Evolutionary conservation across 2,113 vertebrate genomes (phyloP).

Genomic region (Tenebrosternarchus preto): DNA sequence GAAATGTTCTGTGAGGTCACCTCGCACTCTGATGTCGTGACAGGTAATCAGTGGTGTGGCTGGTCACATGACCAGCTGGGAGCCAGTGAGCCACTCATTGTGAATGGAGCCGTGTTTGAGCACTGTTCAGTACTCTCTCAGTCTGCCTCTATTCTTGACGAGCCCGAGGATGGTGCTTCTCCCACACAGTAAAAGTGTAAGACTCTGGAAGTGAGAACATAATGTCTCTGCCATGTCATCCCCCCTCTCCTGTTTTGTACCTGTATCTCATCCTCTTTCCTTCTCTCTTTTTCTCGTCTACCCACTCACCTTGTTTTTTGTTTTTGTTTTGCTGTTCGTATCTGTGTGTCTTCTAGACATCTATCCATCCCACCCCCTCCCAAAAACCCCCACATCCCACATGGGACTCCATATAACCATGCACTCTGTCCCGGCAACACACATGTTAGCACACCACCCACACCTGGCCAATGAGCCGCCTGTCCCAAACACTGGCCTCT

Average conservation of each 20-base stretch:
- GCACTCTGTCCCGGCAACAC: constrained; percentile 44
- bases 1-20: not conserved
- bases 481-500: not conserved
- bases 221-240: constrained; percentile 9
- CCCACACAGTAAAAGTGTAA: not conserved
- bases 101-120: not conserved
- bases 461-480: constrained; percentile 68
- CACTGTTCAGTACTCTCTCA: not conserved
- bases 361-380: too few relatives aligned
- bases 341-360: constrained; percentile 11
- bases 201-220: constrained; percentile 12
- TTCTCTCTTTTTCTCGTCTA: not conserved
- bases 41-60: not conserved
- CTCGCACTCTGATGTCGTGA: not conserved
- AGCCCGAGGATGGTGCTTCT: not conserved
- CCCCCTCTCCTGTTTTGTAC: constrained; percentile 1
- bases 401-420: too few relatives aligned
- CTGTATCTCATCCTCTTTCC: not conserved
- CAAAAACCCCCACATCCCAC: too few relatives aligned
- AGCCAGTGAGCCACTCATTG: not conserved
- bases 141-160: not conserved
- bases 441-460: constrained; percentile 39
- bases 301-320: not conserved
- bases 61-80: not conserved
- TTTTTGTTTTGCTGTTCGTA: constrained; percentile 8